phyloP scores from a whole-genome alignment of 2,797 vertebrate genomes.

The Morus bassanus region DNA sequence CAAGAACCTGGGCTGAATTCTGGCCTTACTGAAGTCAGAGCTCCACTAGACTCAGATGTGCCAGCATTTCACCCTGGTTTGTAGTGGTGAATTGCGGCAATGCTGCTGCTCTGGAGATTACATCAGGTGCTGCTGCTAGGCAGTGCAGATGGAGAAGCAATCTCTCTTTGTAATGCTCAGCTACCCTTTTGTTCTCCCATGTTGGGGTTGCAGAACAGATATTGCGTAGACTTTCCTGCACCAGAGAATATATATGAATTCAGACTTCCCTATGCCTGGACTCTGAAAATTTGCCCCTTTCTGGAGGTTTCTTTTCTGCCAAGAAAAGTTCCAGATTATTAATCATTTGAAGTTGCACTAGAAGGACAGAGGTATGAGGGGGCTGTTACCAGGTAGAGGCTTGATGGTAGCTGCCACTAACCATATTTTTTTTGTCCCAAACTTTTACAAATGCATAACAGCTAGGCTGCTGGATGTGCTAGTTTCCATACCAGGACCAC shows the following conservation, averaged over 20 bases:
- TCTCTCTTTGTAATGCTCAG: not conserved
- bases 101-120: conserved; percentile 20
- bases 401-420: not conserved
- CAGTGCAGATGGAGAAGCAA: conserved; percentile 32
- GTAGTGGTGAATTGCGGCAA: conserved; percentile 24
- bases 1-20: conserved; percentile 4
- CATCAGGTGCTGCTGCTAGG: conserved; percentile 56
- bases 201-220: not conserved
- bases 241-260: not conserved
- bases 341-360: not conserved
- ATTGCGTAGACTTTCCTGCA: not conserved
- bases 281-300: not conserved
- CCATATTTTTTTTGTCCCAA: not conserved
- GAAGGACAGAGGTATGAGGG: not conserved
- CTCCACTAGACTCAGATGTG: not conserved
- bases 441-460: not conserved
- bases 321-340: not conserved
- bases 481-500: not conserved
- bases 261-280: not conserved
- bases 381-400: not conserved
- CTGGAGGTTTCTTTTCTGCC: not conserved
- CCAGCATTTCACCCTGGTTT: conserved; percentile 20
- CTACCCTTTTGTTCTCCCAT: not conserved
- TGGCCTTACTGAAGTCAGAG: conserved; percentile 29
- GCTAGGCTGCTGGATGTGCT: not conserved